Percentiles rank a stretch among this genome's conserved stretches.
Conservation (phyloP, 2,888 invertebrate species). For the Machimus rusticus region DNA sequence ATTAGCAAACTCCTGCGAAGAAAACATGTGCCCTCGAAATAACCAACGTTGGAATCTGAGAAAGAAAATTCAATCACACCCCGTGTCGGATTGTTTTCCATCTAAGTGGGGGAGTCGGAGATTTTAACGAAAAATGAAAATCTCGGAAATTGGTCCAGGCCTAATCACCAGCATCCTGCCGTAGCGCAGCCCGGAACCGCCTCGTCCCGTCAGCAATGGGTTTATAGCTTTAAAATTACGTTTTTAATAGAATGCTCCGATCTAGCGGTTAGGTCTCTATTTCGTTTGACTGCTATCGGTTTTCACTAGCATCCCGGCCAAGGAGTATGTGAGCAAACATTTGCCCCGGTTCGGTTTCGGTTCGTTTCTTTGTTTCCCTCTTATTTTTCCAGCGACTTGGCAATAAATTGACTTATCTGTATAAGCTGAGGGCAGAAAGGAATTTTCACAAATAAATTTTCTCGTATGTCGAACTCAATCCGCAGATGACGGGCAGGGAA, state of each 20-base stretch:
- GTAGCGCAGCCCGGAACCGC: not conserved
- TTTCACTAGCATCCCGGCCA: conserved; percentile 42
- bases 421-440: conserved; percentile 5
- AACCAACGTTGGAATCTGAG: not conserved
- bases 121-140: not conserved
- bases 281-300: conserved; percentile 45
- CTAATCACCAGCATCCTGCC: not conserved
- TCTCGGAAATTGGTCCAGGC: not conserved
- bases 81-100: not conserved
- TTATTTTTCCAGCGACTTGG: conserved; percentile 11
- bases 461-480: conserved; percentile 27
- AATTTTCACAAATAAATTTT: conserved; percentile 35
- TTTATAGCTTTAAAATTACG: not conserved
- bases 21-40: not conserved
- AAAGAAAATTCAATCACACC: not conserved
- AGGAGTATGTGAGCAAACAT: conserved; percentile 14
- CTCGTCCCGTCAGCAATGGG: not conserved
- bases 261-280: conserved; percentile 42
- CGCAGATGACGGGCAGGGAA: not conserved
- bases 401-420: conserved; percentile 36
- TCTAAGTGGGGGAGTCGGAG: not conserved
- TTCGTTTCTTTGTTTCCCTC: conserved; percentile 12
- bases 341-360: not conserved
- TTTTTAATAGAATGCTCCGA: conserved; percentile 8
- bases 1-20: not conserved